A percentile compares a stretch with the other conserved stretches of the same genome.
Evolutionary conservation across 1,140 invertebrate species (phyloP).

Genomic region (Idris sp.): DNA sequence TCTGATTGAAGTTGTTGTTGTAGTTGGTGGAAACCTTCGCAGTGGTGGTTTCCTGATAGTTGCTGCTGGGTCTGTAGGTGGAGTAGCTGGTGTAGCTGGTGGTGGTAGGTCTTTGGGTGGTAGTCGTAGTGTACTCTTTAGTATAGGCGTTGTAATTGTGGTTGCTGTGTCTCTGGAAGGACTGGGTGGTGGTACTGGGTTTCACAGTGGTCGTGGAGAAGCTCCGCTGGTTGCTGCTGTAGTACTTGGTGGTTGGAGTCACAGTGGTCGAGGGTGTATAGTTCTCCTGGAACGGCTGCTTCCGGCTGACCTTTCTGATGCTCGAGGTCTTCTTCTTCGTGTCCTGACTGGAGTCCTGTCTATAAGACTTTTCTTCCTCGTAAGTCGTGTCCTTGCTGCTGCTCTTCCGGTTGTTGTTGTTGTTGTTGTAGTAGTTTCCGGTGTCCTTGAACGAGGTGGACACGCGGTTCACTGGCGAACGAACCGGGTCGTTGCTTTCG

Average conservation of each 20-base stretch:
- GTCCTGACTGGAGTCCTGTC: slow-evolving; percentile 71
- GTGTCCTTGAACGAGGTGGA: slow-evolving; percentile 66
- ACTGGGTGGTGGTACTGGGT: slow-evolving; percentile 50
- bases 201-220: slow-evolving; percentile 58
- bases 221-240: slow-evolving; percentile 65
- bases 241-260: slow-evolving; percentile 62
- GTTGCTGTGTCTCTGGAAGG: slow-evolving; percentile 65
- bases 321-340: slow-evolving; percentile 70
- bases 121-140: slow-evolving; percentile 63
- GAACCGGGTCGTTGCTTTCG: slow-evolving; percentile 83
- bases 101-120: slow-evolving; percentile 45
- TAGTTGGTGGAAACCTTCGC: slow-evolving; percentile 54
- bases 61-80: slow-evolving; percentile 67
- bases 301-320: slow-evolving; percentile 73
- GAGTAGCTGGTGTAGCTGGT: slow-evolving; percentile 59
- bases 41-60: slow-evolving; percentile 72
- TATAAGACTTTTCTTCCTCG: slow-evolving; percentile 77
- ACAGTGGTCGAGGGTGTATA: slow-evolving; percentile 64
- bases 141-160: slow-evolving; percentile 66
- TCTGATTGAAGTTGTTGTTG: slow-evolving; percentile 65
- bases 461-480: slow-evolving; percentile 71
- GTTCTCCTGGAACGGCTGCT: slow-evolving; percentile 67
- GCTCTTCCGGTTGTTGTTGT: slow-evolving; percentile 83
- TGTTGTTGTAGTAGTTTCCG: slow-evolving; percentile 77
- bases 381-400: slow-evolving; percentile 81